Conservation (phyloP, 1,140 invertebrate species). For the Monochamus saltuarius region DNA sequence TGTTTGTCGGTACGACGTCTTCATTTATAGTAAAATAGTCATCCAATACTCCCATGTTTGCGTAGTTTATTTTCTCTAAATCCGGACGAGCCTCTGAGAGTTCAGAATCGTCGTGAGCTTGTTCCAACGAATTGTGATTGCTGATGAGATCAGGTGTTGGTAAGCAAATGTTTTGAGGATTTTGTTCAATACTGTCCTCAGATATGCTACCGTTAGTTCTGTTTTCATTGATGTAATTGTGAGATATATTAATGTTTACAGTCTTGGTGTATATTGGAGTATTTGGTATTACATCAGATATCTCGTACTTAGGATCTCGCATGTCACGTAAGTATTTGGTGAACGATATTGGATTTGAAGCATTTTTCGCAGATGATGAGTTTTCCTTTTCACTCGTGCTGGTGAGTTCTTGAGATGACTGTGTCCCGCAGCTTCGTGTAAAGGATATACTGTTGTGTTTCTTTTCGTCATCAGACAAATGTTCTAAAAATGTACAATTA, state of each 20-base stretch:
- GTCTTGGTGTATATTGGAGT: conserved; percentile 48
- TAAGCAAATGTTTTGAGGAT: conserved; percentile 34
- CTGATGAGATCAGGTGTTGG: conserved; percentile 47
- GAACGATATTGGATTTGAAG: conserved; percentile 31
- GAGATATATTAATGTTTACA: conserved; percentile 59
- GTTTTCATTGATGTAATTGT: conserved; percentile 48
- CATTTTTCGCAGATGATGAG: neutral
- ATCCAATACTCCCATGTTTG: neutral
- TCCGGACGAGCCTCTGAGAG: neutral
- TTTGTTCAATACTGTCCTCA: conserved; percentile 49
- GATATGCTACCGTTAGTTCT: conserved; percentile 26
- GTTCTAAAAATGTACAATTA: conserved; percentile 51
- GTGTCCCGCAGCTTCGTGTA: conserved; percentile 51
- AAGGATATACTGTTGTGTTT: conserved; percentile 41
- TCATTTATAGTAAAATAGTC: neutral
- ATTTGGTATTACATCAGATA: conserved; percentile 40
- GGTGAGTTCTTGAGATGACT: conserved; percentile 29
- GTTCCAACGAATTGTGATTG: conserved; percentile 49
- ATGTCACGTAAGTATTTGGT: conserved; percentile 37
- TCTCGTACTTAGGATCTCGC: conserved; percentile 43
- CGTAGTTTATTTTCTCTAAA: neutral
- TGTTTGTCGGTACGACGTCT: neutral
- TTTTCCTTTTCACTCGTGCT: conserved; percentile 15
- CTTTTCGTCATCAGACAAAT: conserved; percentile 17
- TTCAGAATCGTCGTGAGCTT: neutral